A percentile compares a stretch with the other conserved stretches of the same genome.
These are phyloP conservation scores for Myxocyprinus asiaticus DNA, from an alignment of 2,113 vertebrate genomes.

Conservation along the genomic window DNA sequence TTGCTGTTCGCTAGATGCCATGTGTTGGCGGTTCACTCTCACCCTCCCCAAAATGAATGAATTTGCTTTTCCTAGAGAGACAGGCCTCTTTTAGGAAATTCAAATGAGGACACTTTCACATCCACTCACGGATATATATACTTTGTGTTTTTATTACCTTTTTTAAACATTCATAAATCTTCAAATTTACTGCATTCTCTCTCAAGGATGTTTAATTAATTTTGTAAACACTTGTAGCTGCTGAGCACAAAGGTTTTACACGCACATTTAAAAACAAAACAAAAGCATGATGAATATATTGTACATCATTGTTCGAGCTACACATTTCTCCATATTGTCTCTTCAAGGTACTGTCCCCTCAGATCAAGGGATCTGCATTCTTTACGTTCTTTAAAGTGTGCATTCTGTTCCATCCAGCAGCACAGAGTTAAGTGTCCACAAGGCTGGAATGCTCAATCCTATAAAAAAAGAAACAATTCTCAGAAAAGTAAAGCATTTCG, in stretches of 20 bases:
- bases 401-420: background rate
- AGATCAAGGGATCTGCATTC: background rate
- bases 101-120: background rate
- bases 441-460: constrained; percentile 17
- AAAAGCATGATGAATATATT: background rate
- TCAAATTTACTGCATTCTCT: constrained; percentile 10
- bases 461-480: constrained; percentile 31
- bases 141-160: background rate
- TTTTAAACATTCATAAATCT: background rate
- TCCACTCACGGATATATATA: too few relatives aligned
- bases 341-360: background rate
- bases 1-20: background rate
- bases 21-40: background rate
- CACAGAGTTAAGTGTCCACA: background rate
- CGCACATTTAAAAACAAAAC: background rate
- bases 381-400: constrained; percentile 3
- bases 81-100: constrained; percentile 1
- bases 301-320: background rate
- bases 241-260: too few relatives aligned
- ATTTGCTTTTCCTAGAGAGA: constrained; percentile 22
- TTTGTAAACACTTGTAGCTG: background rate
- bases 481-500: constrained; percentile 5
- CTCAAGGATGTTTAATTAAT: background rate
- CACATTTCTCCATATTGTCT: background rate
- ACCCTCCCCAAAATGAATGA: constrained; percentile 9